These are phyloP conservation scores for Enteromius trimaculatus DNA, from an alignment of 2,797 vertebrate species.

Conservation along the genomic window DNA sequence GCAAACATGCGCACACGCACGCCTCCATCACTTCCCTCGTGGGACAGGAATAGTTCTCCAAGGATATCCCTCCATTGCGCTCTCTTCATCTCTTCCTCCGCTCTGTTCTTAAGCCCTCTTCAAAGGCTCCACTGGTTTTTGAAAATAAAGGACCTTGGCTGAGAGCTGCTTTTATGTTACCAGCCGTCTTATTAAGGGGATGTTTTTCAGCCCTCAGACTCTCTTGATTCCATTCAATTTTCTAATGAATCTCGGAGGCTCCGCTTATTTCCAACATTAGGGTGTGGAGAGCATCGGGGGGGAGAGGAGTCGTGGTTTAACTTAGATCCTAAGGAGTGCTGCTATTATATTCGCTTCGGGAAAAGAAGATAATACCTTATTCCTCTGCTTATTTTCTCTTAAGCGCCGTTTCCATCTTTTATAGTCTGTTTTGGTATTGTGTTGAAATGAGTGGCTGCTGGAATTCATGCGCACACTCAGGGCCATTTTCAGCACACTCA, in stretches of 20 bases:
- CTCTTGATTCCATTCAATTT: slow-evolving; percentile 64
- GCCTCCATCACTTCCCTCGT: slow-evolving; percentile 55
- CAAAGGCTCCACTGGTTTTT: slow-evolving; percentile 61
- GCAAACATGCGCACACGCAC: slow-evolving; percentile 47
- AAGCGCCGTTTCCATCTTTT: slow-evolving; percentile 26
- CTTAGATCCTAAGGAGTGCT: slow-evolving; percentile 25
- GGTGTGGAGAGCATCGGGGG: slow-evolving; percentile 44
- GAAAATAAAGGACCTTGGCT: slow-evolving; percentile 64
- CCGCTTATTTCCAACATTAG: slow-evolving; percentile 54
- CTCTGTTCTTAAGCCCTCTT: slow-evolving; percentile 62
- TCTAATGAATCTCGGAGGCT: slow-evolving; percentile 61
- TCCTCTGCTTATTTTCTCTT: slow-evolving; percentile 16
- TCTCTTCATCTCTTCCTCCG: slow-evolving; percentile 54
- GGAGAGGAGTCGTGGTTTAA: slow-evolving; percentile 43
- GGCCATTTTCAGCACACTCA: slow-evolving; percentile 61
- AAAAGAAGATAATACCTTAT: slow-evolving; percentile 25
- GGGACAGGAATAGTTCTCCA: slow-evolving; percentile 58
- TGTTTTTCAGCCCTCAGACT: slow-evolving; percentile 58
- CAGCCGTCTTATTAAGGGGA: slow-evolving; percentile 59
- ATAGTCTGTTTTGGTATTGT: slow-evolving; percentile 27
- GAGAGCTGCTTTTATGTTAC: slow-evolving; percentile 64
- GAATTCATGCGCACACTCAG: slow-evolving; percentile 28
- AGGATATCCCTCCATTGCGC: slow-evolving; percentile 61
- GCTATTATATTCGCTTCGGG: slow-evolving; percentile 15
- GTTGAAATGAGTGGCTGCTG: slow-evolving; percentile 18